Conservation (phyloP, 2,888 invertebrate species). For the Epistrophe eligans region DNA sequence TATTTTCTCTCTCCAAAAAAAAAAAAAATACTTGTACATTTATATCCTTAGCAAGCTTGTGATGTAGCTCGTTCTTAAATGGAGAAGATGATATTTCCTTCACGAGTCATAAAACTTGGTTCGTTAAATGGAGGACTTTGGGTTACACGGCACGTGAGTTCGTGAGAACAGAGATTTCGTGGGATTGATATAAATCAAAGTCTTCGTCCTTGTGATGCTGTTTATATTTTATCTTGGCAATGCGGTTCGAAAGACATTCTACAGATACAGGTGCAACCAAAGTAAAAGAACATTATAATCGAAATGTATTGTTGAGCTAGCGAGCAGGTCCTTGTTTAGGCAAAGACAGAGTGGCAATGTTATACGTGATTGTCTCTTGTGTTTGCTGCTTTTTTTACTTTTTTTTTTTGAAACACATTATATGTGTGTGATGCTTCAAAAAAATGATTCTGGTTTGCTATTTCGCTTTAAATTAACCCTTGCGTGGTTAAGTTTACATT, state of each 20-base stretch:
- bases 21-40: not conserved
- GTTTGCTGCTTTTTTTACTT: not conserved
- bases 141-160: conserved; percentile 63
- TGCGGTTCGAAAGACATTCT: not conserved
- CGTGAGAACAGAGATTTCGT: conserved; percentile 52
- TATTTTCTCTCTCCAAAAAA: not conserved
- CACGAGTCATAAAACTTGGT: conserved; percentile 73
- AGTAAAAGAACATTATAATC: conserved; percentile 2
- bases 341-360: conserved; percentile 21
- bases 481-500: not conserved
- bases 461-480: not conserved
- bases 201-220: conserved; percentile 7
- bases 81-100: conserved; percentile 35
- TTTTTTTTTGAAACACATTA: not conserved
- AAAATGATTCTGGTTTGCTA: not conserved
- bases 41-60: conserved; percentile 8
- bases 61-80: not conserved
- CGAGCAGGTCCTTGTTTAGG: not conserved
- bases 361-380: conserved; percentile 44
- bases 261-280: conserved; percentile 17
- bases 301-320: conserved; percentile 27
- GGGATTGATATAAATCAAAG: conserved; percentile 66
- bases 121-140: conserved; percentile 71
- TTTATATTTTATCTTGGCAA: conserved; percentile 17
- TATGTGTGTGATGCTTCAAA: not conserved